Conservation (phyloP, 1,140 invertebrate genomes). For the Belonocnema kinseyi region DNA sequence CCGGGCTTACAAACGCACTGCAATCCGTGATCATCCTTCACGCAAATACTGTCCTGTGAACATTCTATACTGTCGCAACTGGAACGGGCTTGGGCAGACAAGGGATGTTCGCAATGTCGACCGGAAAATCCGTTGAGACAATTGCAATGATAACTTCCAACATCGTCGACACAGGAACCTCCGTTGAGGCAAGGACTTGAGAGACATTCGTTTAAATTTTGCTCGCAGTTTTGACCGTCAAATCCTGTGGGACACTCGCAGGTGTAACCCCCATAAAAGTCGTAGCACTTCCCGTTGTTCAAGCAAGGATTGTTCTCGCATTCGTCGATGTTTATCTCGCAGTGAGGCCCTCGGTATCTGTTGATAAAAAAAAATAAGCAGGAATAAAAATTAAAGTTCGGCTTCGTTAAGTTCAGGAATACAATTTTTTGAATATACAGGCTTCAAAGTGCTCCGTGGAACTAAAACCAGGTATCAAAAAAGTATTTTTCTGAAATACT, state of each 20-base stretch:
- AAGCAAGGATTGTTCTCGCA: slow-evolving; percentile 85
- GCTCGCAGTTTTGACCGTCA: slow-evolving; percentile 86
- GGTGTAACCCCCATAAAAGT: slow-evolving; percentile 86
- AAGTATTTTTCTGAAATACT: too few relatives aligned
- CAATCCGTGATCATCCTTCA: slow-evolving; percentile 70
- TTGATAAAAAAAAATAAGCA: slow-evolving; percentile 29
- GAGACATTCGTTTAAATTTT: slow-evolving; percentile 80
- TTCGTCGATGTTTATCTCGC: slow-evolving; percentile 91
- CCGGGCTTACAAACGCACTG: slow-evolving; percentile 84
- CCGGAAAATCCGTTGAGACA: slow-evolving; percentile 79
- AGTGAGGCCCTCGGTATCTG: slow-evolving; percentile 86
- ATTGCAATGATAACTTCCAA: slow-evolving; percentile 75
- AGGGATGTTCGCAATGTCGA: slow-evolving; percentile 75
- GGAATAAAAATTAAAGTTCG: neutral
- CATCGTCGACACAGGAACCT: slow-evolving; percentile 80
- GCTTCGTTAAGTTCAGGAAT: too few relatives aligned
- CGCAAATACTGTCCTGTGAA: slow-evolving; percentile 76
- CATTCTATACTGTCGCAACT: slow-evolving; percentile 75
- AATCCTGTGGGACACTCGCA: slow-evolving; percentile 91
- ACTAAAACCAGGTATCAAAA: too few relatives aligned
- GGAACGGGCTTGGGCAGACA: slow-evolving; percentile 24
- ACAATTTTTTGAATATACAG: too few relatives aligned
- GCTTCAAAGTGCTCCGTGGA: too few relatives aligned
- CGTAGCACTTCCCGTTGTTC: slow-evolving; percentile 86
- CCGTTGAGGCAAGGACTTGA: slow-evolving; percentile 82